Conservation (phyloP, 2,888 invertebrate genomes). For the Philhelius pedissequus region DNA sequence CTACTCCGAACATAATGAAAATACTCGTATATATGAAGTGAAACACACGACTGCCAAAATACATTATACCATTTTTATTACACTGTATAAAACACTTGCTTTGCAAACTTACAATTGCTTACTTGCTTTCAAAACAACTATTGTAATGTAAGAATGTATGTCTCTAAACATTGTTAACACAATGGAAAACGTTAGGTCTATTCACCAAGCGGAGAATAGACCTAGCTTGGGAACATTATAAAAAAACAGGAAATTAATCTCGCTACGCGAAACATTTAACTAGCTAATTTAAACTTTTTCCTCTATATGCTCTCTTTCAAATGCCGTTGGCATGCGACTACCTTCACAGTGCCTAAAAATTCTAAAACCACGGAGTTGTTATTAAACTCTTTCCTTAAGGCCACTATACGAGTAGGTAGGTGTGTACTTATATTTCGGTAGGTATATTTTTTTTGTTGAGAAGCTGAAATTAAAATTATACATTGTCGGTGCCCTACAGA, state of each 20-base stretch:
- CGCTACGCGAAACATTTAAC: constrained; percentile 26
- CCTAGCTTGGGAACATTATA: not conserved
- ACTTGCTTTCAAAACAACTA: not conserved
- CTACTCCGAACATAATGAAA: too few species aligned
- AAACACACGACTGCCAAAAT: too few species aligned
- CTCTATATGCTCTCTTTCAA: constrained; percentile 3
- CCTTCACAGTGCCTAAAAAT: not conserved
- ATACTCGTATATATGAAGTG: too few species aligned
- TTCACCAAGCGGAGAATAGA: too few species aligned
- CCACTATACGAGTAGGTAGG: not conserved
- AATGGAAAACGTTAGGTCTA: not conserved
- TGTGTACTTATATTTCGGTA: not conserved
- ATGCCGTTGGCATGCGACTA: not conserved
- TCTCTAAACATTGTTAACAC: too few species aligned
- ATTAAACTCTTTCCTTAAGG: not conserved
- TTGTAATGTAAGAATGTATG: not conserved
- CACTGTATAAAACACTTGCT: too few species aligned
- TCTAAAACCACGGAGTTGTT: not conserved
- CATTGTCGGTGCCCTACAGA: too few species aligned
- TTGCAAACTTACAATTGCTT: too few species aligned
- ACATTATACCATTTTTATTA: too few species aligned
- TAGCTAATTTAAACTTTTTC: constrained; percentile 5
- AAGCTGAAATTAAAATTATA: too few species aligned
- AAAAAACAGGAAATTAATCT: constrained; percentile 37
- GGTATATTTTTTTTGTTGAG: not conserved